These are phyloP conservation scores for Agrochola litura DNA, from an alignment of 2,888 invertebrate genomes.

Conservation along the genomic window DNA sequence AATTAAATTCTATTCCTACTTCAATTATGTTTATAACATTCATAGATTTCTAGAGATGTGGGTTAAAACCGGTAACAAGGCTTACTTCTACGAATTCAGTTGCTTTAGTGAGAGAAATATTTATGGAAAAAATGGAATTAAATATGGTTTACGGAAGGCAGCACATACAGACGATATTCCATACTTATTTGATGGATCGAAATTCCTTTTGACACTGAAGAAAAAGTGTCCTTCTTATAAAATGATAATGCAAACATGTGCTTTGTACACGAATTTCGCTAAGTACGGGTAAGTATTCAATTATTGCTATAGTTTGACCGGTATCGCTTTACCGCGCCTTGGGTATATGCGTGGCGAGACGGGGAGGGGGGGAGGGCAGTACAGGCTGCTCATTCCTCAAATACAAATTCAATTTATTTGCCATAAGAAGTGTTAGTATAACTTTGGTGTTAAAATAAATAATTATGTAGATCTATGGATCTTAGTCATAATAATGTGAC, in stretches of 20 bases:
- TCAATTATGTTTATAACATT: conserved; percentile 56
- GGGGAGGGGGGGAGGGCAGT: no score
- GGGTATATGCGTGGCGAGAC: no score
- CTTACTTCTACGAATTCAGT: conserved; percentile 72
- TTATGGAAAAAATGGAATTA: conserved; percentile 57
- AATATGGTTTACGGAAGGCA: conserved; percentile 65
- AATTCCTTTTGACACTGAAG: conserved; percentile 1
- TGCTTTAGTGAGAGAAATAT: conserved; percentile 70
- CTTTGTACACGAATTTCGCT: conserved; percentile 76
- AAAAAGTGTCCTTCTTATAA: conserved; percentile 57
- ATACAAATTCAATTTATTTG: no score
- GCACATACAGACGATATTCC: conserved; percentile 71
- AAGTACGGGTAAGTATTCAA: conserved; percentile 74
- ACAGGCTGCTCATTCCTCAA: no score
- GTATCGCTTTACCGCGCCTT: no score
- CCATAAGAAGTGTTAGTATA: no score
- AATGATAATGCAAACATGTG: conserved; percentile 71
- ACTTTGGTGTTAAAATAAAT: no score
- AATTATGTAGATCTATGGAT: no score
- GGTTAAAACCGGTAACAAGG: conserved; percentile 44
- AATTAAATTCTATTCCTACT: conserved; percentile 48
- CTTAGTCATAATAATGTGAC: no score
- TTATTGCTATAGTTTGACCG: background rate
- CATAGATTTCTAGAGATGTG: conserved; percentile 56
- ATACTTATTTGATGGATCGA: conserved; percentile 70